phyloP scores from a whole-genome alignment of 2,888 invertebrate genomes.

The Troglohyphantes excavatus region DNA sequence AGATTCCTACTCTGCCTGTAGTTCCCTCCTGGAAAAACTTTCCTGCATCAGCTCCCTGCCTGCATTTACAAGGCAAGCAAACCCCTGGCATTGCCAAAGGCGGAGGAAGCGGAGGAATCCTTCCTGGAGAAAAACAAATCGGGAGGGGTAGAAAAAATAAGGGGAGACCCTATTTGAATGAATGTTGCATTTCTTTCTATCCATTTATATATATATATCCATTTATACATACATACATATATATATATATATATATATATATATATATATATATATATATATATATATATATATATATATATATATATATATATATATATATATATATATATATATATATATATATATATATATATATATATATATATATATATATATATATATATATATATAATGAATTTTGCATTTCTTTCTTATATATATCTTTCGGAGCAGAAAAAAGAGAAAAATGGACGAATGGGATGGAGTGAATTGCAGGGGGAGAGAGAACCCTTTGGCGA shows the following conservation, averaged over 20 bases:
- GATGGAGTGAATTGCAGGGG: slow-evolving; percentile 36
- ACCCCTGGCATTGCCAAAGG: slow-evolving; percentile 71
- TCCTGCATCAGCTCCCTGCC: slow-evolving; percentile 71
- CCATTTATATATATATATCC: slow-evolving; percentile 67
- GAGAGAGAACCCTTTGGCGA: slow-evolving; percentile 51
- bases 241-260: too few relatives aligned
- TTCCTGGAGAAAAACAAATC: slow-evolving; percentile 29
- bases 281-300: too few relatives aligned
- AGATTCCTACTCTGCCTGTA: slow-evolving; percentile 32
- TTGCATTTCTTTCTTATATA: slow-evolving; percentile 33
- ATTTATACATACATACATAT: slow-evolving; percentile 70
- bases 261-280: too few relatives aligned
- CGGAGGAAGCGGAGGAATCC: slow-evolving; percentile 9
- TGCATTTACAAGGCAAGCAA: slow-evolving; percentile 65
- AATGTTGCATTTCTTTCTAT: slow-evolving; percentile 77
- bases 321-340: too few relatives aligned
- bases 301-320: too few relatives aligned
- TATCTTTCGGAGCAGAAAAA: slow-evolving; percentile 54
- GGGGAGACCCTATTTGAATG: slow-evolving; percentile 73
- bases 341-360: too few relatives aligned
- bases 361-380: too few relatives aligned
- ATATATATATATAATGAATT: too few relatives aligned
- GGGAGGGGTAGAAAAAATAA: slow-evolving; percentile 16
- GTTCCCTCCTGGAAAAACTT: slow-evolving; percentile 57
- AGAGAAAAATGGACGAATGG: slow-evolving; percentile 56